Percentiles rank a stretch among this genome's conserved stretches.
Conservation (phyloP, 2,113 vertebrate genomes). For the Cyanistes caeruleus region DNA sequence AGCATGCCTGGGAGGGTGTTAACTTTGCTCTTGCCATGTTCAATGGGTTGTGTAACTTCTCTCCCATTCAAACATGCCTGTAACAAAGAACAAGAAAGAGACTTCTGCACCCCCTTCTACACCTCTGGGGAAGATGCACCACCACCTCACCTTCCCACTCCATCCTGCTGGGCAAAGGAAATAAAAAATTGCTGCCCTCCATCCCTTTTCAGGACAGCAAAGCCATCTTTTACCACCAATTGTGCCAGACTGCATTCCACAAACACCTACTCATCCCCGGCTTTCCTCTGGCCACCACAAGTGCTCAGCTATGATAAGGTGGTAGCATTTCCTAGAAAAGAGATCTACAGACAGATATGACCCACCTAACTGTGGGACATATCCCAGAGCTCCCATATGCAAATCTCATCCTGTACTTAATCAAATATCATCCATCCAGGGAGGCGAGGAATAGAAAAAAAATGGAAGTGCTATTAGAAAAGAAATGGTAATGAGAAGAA, state of each 20-base stretch:
- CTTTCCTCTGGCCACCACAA: neutral
- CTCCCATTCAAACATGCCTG: neutral
- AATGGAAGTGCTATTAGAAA: slow-evolving; percentile 19
- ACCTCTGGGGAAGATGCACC: neutral
- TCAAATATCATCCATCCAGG: slow-evolving; percentile 5
- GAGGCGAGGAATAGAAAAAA: neutral
- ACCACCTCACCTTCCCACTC: neutral
- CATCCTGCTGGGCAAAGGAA: neutral
- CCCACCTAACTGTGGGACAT: slow-evolving; percentile 9
- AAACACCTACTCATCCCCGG: neutral
- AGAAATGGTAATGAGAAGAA: slow-evolving; percentile 60
- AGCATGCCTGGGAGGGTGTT: neutral
- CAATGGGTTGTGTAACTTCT: neutral
- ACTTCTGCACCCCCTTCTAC: neutral
- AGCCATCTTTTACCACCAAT: neutral
- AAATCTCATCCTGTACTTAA: slow-evolving; percentile 42
- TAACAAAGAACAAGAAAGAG: neutral
- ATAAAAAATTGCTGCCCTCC: neutral
- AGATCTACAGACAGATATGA: slow-evolving; percentile 21
- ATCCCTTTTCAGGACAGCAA: neutral
- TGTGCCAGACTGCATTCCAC: neutral
- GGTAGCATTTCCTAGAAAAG: neutral
- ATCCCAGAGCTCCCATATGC: slow-evolving; percentile 13
- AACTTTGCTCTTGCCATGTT: neutral
- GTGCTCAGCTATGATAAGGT: slow-evolving; percentile 16